Evolutionary conservation across 1,140 invertebrate species (phyloP).

Genomic region (Drosophila lacertosa): DNA sequence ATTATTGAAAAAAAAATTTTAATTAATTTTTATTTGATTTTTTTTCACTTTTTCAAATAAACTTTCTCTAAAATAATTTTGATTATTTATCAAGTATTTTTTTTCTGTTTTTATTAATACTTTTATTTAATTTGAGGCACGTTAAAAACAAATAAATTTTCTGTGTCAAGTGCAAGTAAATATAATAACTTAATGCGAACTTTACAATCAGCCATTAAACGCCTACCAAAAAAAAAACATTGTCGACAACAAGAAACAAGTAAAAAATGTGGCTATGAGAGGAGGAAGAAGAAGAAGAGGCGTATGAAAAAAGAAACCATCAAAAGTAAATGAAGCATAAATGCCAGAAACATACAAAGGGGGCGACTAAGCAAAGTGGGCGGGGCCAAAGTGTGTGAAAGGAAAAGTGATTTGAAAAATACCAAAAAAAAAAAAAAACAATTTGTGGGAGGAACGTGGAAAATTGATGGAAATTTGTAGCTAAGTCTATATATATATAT

Average conservation of each 20-base stretch:
- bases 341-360: conserved; percentile 60
- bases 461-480: conserved; percentile 16
- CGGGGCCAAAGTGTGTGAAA: conserved; percentile 12
- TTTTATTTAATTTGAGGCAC: no score
- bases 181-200: conserved; percentile 26
- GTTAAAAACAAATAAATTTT: neutral
- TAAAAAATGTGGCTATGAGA: conserved; percentile 39
- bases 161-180: conserved; percentile 40
- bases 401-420: conserved; percentile 64
- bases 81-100: no score
- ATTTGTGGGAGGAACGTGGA: neutral
- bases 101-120: no score
- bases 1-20: no score
- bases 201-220: conserved; percentile 59
- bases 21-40: no score
- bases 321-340: conserved; percentile 80
- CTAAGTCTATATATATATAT: neutral
- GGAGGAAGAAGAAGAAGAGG: neutral
- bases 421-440: conserved; percentile 40
- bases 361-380: neutral
- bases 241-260: conserved; percentile 14
- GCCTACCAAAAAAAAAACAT: conserved; percentile 19
- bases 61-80: no score
- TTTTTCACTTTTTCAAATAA: no score
- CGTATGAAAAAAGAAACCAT: conserved; percentile 53